Percentiles rank a stretch among this genome's conserved stretches.
These are phyloP conservation scores for Pelvicachromis taeniatus DNA, from an alignment of 2,113 vertebrate genomes.

Conservation along the genomic window DNA sequence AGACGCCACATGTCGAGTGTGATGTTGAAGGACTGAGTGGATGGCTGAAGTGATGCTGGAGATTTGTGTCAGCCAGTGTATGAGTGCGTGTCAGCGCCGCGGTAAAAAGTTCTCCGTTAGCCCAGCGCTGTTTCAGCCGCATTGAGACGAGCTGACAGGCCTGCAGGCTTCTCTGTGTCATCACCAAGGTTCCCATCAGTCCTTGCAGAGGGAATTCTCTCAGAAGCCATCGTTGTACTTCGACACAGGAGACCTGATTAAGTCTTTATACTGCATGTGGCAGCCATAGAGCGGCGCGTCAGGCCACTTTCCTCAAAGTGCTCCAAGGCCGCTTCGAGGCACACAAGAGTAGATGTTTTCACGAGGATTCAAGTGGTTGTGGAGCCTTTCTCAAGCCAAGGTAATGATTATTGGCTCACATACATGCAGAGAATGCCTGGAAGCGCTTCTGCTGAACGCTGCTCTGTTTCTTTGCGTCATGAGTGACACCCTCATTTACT, in stretches of 20 bases:
- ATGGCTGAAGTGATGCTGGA: conserved; percentile 48
- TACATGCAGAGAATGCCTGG: conserved; percentile 7
- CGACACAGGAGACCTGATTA: conserved; percentile 43
- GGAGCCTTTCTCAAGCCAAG: conserved; percentile 33
- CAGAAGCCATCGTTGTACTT: conserved; percentile 17
- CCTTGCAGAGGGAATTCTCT: conserved; percentile 38
- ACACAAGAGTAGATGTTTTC: conserved; percentile 28
- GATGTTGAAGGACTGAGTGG: conserved; percentile 37
- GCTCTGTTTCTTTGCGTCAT: conserved; percentile 20
- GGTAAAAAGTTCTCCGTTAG: conserved; percentile 23
- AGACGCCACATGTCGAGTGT: conserved; percentile 23
- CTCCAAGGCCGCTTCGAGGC: conserved; percentile 40
- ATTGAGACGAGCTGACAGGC: conserved; percentile 50
- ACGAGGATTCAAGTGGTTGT: conserved; percentile 7
- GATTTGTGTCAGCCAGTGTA: conserved; percentile 51
- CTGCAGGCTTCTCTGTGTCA: conserved; percentile 55
- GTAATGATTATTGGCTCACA: conserved; percentile 42
- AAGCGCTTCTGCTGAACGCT: conserved; percentile 5
- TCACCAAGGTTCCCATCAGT: conserved; percentile 48
- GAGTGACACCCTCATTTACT: conserved; percentile 47
- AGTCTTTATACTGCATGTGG: conserved; percentile 47
- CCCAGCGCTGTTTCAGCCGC: conserved; percentile 43
- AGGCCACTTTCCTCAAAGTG: conserved; percentile 24
- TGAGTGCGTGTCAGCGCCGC: conserved; percentile 43
- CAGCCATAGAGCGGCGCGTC: not conserved